Evolutionary conservation across 2,113 vertebrate genomes (phyloP).

Genomic region (Paramisgurnus dabryanus): DNA sequence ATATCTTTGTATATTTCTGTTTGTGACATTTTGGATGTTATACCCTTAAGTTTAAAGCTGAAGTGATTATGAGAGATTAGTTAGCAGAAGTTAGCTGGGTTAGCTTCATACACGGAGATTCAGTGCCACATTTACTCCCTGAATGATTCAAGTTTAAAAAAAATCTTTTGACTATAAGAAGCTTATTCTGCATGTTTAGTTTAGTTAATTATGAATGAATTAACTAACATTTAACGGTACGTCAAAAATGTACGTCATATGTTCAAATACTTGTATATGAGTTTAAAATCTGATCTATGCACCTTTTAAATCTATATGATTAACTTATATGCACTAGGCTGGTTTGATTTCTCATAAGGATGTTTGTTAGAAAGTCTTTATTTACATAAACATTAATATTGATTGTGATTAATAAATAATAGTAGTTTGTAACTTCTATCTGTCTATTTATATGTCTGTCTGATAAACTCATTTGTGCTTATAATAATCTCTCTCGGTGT

Average conservation of each 20-base stretch:
- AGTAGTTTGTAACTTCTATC: no score
- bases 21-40: background rate
- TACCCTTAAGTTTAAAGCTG: background rate
- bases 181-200: no score
- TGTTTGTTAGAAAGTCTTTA: no score
- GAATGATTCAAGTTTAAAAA: no score
- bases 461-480: background rate
- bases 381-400: no score
- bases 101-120: constrained; percentile 16
- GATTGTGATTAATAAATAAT: no score
- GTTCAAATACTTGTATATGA: background rate
- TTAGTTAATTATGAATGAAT: no score
- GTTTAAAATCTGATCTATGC: background rate
- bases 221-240: background rate
- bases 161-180: no score
- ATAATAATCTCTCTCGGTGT: background rate
- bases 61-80: constrained; percentile 35
- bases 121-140: background rate
- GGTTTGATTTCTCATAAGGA: background rate
- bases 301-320: background rate
- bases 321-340: background rate
- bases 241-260: background rate
- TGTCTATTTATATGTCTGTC: background rate
- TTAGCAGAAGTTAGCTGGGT: constrained; percentile 38
- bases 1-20: background rate